A percentile compares a stretch with the other conserved stretches of the same genome.
Conservation (phyloP, 2,888 invertebrate species). For the Perizoma affinitatum region DNA sequence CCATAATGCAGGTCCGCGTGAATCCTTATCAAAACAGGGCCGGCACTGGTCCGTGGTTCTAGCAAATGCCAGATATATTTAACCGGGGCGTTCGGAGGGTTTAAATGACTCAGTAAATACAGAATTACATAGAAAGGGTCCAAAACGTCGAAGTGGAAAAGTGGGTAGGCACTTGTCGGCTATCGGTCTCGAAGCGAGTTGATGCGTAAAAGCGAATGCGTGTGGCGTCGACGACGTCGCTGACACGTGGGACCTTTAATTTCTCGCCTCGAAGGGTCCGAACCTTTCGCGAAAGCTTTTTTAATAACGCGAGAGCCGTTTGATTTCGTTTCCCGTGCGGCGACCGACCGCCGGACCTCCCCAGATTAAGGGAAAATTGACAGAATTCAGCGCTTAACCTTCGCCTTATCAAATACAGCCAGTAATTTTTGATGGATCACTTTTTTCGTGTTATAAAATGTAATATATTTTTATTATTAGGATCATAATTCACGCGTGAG, state of each 20-base stretch:
- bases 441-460: conserved; percentile 14
- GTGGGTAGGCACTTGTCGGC: conserved; percentile 26
- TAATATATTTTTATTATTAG: background rate
- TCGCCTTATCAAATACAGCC: conserved; percentile 32
- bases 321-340: conserved; percentile 48
- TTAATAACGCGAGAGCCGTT: conserved; percentile 58
- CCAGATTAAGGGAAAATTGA: conserved; percentile 46
- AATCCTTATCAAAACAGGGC: no score
- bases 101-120: conserved; percentile 14
- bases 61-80: conserved; percentile 7
- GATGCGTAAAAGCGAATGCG: conserved; percentile 57
- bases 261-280: conserved; percentile 62
- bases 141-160: conserved; percentile 16
- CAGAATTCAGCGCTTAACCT: conserved; percentile 45
- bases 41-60: background rate
- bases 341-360: conserved; percentile 22
- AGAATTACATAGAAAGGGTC: conserved; percentile 14
- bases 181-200: conserved; percentile 25
- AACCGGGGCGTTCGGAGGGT: conserved; percentile 12
- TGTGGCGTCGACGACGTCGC: conserved; percentile 42
- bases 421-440: conserved; percentile 35
- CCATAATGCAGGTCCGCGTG: no score
- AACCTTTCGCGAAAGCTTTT: conserved; percentile 49
- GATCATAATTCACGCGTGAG: background rate
- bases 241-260: conserved; percentile 60